These are phyloP conservation scores for Theocolax elegans DNA, from an alignment of 1,140 invertebrate species.

Conservation along the genomic window DNA sequence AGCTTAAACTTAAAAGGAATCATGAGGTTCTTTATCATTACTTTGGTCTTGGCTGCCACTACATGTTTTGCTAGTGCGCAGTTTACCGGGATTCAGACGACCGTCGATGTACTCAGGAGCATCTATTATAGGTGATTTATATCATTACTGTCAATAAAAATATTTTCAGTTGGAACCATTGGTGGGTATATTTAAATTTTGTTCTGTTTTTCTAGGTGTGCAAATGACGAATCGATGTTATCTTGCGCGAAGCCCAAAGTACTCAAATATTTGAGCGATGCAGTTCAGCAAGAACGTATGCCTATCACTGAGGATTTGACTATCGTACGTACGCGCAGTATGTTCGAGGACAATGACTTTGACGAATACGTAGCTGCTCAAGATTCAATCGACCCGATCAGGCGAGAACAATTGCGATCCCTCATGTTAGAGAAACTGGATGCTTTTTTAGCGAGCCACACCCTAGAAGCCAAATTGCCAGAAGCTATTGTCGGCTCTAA, in stretches of 20 bases:
- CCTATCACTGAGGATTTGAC: slow-evolving; percentile 78
- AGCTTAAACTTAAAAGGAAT: slow-evolving; percentile 21
- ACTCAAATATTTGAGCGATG: slow-evolving; percentile 76
- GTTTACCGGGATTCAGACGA: slow-evolving; percentile 53
- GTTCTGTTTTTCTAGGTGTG: slow-evolving; percentile 52
- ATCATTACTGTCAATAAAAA: background rate
- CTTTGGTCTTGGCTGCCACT: slow-evolving; percentile 48
- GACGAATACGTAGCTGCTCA: slow-evolving; percentile 54
- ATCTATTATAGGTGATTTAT: slow-evolving; percentile 64
- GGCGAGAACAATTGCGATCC: slow-evolving; percentile 57
- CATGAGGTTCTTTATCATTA: slow-evolving; percentile 57
- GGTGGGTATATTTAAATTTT: background rate
- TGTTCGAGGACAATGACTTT: slow-evolving; percentile 62
- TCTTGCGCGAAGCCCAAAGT: slow-evolving; percentile 82
- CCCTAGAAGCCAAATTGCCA: slow-evolving; percentile 64
- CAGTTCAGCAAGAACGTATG: slow-evolving; percentile 75
- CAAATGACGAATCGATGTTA: slow-evolving; percentile 59
- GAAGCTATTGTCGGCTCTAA: slow-evolving; percentile 60
- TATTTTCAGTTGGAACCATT: background rate
- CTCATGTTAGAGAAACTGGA: slow-evolving; percentile 67
- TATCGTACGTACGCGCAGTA: slow-evolving; percentile 73
- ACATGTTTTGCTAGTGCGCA: slow-evolving; percentile 41
- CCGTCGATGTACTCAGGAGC: slow-evolving; percentile 54
- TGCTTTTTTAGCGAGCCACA: slow-evolving; percentile 63
- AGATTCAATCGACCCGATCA: slow-evolving; percentile 50